phyloP scores from a whole-genome alignment of 2,888 invertebrate species.

The Incurvaria masculella region DNA sequence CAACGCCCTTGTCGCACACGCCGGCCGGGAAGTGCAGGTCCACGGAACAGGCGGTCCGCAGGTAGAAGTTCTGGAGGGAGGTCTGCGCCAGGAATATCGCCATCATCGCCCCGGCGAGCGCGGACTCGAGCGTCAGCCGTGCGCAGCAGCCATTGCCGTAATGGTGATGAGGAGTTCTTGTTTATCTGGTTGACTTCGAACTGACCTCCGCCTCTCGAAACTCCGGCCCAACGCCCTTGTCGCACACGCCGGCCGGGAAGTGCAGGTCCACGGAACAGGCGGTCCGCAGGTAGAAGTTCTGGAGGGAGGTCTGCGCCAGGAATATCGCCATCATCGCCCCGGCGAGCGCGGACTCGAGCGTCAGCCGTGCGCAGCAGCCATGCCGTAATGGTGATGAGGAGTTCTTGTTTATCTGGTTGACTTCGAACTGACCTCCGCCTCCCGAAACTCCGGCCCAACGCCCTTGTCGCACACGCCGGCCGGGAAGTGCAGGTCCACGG shows the following conservation, averaged over 20 bases:
- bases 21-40: slow-evolving; percentile 60
- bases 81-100: slow-evolving; percentile 57
- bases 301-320: slow-evolving; percentile 64
- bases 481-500: slow-evolving; percentile 63
- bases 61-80: slow-evolving; percentile 70
- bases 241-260: slow-evolving; percentile 60
- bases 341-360: slow-evolving; percentile 69
- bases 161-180: no score
- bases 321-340: slow-evolving; percentile 61
- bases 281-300: slow-evolving; percentile 70
- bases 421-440: slow-evolving; percentile 37
- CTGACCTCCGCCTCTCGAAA: slow-evolving; percentile 37
- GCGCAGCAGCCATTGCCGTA: not conserved
- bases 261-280: slow-evolving; percentile 70
- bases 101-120: slow-evolving; percentile 65
- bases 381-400: no score
- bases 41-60: slow-evolving; percentile 71
- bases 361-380: slow-evolving; percentile 29
- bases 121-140: slow-evolving; percentile 64
- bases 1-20: slow-evolving; percentile 59
- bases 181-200: no score
- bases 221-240: slow-evolving; percentile 46
- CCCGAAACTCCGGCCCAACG: slow-evolving; percentile 36
- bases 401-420: no score
- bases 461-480: slow-evolving; percentile 61